Percentiles rank a stretch among this genome's conserved stretches.
phyloP scores from a whole-genome alignment of 2,888 invertebrate species.

The Oligia latruncula region DNA sequence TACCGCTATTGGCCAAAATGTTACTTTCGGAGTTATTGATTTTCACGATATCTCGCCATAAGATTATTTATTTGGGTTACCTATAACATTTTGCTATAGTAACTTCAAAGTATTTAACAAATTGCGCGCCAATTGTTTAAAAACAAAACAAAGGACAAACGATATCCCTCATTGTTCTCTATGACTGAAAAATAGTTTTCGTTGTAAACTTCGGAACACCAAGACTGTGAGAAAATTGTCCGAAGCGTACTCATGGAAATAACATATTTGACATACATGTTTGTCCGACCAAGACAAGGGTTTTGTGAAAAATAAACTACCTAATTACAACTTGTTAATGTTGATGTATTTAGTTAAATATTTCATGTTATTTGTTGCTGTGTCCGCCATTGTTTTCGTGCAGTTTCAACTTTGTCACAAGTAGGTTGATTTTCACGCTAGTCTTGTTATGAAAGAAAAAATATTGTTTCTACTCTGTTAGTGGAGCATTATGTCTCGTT shows the following conservation, averaged over 20 bases:
- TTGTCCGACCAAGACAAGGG: constrained; percentile 29
- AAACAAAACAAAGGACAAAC: constrained; percentile 41
- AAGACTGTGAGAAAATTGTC: constrained; percentile 47
- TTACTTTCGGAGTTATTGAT: background rate
- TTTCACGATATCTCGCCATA: background rate
- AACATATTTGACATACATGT: constrained; percentile 47
- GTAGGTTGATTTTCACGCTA: constrained; percentile 58
- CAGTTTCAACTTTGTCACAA: constrained; percentile 40
- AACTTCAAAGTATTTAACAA: constrained; percentile 36
- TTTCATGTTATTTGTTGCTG: constrained; percentile 64
- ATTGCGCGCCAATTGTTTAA: constrained; percentile 25
- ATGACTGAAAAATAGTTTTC: constrained; percentile 39
- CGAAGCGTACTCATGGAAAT: constrained; percentile 26
- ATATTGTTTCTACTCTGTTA: constrained; percentile 39
- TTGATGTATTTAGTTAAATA: constrained; percentile 66
- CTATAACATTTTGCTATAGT: constrained; percentile 1
- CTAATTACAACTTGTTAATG: constrained; percentile 44
- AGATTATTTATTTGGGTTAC: background rate
- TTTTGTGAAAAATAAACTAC: constrained; percentile 50
- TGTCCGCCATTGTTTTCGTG: constrained; percentile 50
- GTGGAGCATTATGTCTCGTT: constrained; percentile 24
- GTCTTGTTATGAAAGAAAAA: constrained; percentile 49
- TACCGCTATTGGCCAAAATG: background rate
- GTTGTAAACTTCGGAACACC: constrained; percentile 46
- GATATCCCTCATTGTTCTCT: constrained; percentile 44